Base-by-base conservation (phyloP, 2,113 vertebrate species). In the Cygnus buccinator region DNA sequence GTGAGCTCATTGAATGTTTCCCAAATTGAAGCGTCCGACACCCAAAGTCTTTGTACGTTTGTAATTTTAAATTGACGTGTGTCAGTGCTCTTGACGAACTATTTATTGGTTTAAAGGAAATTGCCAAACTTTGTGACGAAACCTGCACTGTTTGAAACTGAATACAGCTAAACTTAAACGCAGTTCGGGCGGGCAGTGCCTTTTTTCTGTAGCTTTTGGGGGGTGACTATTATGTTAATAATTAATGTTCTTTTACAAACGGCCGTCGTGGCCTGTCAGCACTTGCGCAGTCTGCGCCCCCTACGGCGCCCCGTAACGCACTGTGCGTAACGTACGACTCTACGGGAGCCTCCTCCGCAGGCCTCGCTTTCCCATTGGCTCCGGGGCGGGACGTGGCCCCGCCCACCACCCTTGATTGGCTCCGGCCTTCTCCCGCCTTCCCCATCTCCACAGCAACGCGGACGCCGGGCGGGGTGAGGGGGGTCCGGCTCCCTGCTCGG, bases 21-120 rank as follows among this genome's bases (percentile, higher is more conserved):
- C 73, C 35, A 0, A 66, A 85, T 83, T 82, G 77, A 96, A 91
- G 41, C 50, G 29, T 95, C 97, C 25, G 23, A 94, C 94, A 85
- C 86, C 73, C 89, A 31, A 95, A 96, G 43, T 96, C 80, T 98
- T 97, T 98, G 90, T 98, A 98, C 85, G 84, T 97, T 97, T 97
- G 93, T 97, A 96, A 97, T 91, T 94, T 96, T 61, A 73, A 91
- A 93, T 93, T 82, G 71, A 87, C 46, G 46, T 71, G 55, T 96
- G 67, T 96, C 95, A 88, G 95, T 43, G 91, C 48, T 94, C 86
- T 91, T 70, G 5, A 44, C 90, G 76, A 96, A 93, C 94, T 97
- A 95, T 97, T 97, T 97, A 95, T 97, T 98, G 73, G 93, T 95
- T 91, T 33, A 84, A 95, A 93, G 75, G 61, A 90, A 92, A 94